Conservation (phyloP, 1,140 invertebrate genomes). For the Drosophila varians region DNA sequence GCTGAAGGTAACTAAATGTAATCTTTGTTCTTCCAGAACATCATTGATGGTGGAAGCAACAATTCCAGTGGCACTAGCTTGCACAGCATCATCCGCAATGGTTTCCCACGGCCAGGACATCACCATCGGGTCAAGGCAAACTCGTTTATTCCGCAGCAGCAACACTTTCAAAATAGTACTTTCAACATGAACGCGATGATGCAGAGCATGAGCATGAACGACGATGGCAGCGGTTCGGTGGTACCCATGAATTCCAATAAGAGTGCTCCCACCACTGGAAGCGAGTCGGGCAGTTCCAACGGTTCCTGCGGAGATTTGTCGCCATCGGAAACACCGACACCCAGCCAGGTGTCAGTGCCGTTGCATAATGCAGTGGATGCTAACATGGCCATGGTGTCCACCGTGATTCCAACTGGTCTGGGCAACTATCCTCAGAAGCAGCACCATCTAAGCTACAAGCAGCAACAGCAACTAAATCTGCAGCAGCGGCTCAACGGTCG, state of each 20-base stretch:
- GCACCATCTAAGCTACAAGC: slow-evolving; percentile 74
- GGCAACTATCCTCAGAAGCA: slow-evolving; percentile 56
- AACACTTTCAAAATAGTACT: slow-evolving; percentile 63
- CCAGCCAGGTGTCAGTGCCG: slow-evolving; percentile 39
- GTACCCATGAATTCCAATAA: slow-evolving; percentile 65
- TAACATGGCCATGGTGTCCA: slow-evolving; percentile 36
- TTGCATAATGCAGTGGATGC: slow-evolving; percentile 41
- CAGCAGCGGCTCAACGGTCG: slow-evolving; percentile 75
- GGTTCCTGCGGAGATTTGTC: slow-evolving; percentile 77
- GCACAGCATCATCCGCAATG: slow-evolving; percentile 76
- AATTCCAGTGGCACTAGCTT: slow-evolving; percentile 59
- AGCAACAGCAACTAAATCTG: slow-evolving; percentile 60
- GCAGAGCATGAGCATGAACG: slow-evolving; percentile 74
- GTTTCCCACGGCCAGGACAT: slow-evolving; percentile 64
- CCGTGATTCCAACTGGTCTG: slow-evolving; percentile 38
- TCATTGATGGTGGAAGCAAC: slow-evolving; percentile 56
- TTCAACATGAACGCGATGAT: slow-evolving; percentile 66
- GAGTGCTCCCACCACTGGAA: slow-evolving; percentile 68
- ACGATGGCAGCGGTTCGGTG: slow-evolving; percentile 56
- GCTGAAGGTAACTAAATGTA: too few relatives aligned
- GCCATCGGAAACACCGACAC: slow-evolving; percentile 79
- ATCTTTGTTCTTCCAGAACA: slow-evolving; percentile 42
- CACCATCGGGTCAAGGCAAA: slow-evolving; percentile 70
- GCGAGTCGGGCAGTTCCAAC: slow-evolving; percentile 80
- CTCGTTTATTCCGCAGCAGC: slow-evolving; percentile 64